These are phyloP conservation scores for Melanostigma gelatinosum DNA, from an alignment of 2,113 vertebrate genomes.

Conservation along the genomic window DNA sequence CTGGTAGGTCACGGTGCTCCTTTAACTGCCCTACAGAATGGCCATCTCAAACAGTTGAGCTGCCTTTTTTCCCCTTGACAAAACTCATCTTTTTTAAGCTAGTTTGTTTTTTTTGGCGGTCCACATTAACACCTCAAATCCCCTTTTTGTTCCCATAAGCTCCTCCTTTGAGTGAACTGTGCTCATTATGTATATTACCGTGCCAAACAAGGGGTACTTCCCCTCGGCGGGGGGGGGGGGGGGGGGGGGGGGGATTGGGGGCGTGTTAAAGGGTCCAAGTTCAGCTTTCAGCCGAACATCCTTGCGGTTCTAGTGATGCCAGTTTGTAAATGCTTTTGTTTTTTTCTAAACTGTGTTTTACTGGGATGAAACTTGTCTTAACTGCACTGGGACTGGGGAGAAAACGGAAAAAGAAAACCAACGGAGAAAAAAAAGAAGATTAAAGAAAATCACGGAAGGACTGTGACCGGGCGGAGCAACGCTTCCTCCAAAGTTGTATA, in stretches of 20 bases:
- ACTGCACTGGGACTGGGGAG: conserved; percentile 58
- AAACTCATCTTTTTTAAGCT: conserved; percentile 15
- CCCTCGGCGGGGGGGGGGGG: conserved; percentile 12
- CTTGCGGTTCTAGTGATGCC: conserved; percentile 71
- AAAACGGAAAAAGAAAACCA: conserved; percentile 11
- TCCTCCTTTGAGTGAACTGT: conserved; percentile 66
- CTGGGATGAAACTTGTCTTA: conserved; percentile 69
- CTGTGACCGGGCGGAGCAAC: conserved; percentile 54
- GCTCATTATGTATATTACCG: conserved; percentile 78
- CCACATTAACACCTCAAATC: conserved; percentile 86
- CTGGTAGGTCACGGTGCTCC: conserved; percentile 61
- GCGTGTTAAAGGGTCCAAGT: conserved; percentile 67
- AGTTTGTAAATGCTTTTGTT: conserved; percentile 84
- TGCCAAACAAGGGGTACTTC: conserved; percentile 79
- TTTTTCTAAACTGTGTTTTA: conserved; percentile 80
- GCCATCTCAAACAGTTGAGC: conserved; percentile 18
- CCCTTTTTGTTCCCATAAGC: conserved; percentile 80
- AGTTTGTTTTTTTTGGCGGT: conserved; percentile 49
- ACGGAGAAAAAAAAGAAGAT: neutral
- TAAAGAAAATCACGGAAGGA: conserved; percentile 51
- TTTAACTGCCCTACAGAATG: conserved; percentile 67
- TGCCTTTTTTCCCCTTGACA: conserved; percentile 45
- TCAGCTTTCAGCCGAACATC: conserved; percentile 71
- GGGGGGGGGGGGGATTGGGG: neutral
- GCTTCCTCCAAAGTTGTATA: conserved; percentile 81